Evolutionary conservation across 2,113 vertebrate species (phyloP), one percentile per base, ranked within the genome.

Genomic region (Aleadryas rufinucha): DNA sequence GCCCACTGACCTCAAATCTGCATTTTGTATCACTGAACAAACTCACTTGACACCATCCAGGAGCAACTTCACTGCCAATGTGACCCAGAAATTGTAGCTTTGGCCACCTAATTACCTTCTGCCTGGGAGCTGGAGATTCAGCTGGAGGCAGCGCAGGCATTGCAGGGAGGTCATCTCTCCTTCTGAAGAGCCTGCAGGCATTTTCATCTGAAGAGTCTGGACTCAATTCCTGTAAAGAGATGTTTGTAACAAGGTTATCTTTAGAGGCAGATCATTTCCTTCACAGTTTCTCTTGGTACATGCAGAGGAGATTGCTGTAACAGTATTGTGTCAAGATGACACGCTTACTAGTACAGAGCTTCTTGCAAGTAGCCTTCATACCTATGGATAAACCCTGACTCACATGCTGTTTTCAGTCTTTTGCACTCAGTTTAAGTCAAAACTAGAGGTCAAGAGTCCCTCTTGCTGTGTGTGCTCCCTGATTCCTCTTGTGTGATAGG

Each of bases 91-190:
- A 41, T 13, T 53, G 20, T 53, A 41, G 18, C n/a, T 42, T 61
- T 6, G 26, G 27, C 24, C 37, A 66, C 10, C 19, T 37, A 23
- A 33, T 76, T 95, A 49, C 20, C 50, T 78, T 56, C 31, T 45
- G 26, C 57, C 27, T 54, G 47, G 20, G 49, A 59, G 39, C 18
- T 39, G 59, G 31, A 82, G n/a, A 37, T 37, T 41, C 30, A 42
- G 44, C n/a, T 4, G 0, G 9, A 76, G 49, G 41, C 61, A 81
- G 53, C 0, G 0, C 41, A 35, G 28, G 16, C 63, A 11, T 26
- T 47, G 37, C 28, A 4, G n/a, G 31, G 31, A 65, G 53, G 41
- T 45, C 0, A 1, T 75, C 79, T 69, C 49, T 75, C 33, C 64
- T 72, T 26, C 39, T 18, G 35, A 68, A 61, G 11, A 91, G 50